Evolutionary conservation across 1,140 invertebrate species (phyloP).

Genomic region (Vollenhovia emeryi): DNA sequence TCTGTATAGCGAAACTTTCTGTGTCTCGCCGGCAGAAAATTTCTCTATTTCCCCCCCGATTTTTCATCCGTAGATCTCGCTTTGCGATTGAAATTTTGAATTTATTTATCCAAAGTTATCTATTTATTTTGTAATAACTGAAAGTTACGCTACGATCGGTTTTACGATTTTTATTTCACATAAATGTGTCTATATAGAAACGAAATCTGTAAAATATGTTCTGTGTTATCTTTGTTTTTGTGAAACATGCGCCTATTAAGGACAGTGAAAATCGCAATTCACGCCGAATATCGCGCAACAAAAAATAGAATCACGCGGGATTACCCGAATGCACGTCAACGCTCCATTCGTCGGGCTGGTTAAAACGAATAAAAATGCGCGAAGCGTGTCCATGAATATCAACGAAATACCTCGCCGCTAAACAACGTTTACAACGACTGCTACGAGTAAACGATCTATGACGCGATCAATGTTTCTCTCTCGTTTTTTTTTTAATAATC

Average conservation of each 20-base stretch:
- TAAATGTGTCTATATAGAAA: not conserved
- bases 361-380: slow-evolving; percentile 55
- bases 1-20: not conserved
- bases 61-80: not conserved
- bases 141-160: not conserved
- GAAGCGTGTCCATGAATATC: slow-evolving; percentile 49
- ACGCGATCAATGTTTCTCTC: slow-evolving; percentile 6
- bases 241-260: slow-evolving; percentile 7
- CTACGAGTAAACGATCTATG: slow-evolving; percentile 42
- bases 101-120: not conserved
- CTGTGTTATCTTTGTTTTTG: not conserved
- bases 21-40: not conserved
- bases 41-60: not conserved
- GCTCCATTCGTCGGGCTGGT: slow-evolving; percentile 41
- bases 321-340: slow-evolving; percentile 51
- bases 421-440: slow-evolving; percentile 40
- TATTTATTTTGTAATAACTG: not conserved
- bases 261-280: slow-evolving; percentile 54
- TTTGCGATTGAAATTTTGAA: not conserved
- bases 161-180: not conserved
- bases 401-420: slow-evolving; percentile 34
- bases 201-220: slow-evolving; percentile 32
- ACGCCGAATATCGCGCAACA: slow-evolving; percentile 35
- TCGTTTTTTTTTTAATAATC: not conserved
- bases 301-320: slow-evolving; percentile 55